Evolutionary conservation across 2,888 invertebrate species (phyloP).

Genomic region (Chaetoderma sp.): DNA sequence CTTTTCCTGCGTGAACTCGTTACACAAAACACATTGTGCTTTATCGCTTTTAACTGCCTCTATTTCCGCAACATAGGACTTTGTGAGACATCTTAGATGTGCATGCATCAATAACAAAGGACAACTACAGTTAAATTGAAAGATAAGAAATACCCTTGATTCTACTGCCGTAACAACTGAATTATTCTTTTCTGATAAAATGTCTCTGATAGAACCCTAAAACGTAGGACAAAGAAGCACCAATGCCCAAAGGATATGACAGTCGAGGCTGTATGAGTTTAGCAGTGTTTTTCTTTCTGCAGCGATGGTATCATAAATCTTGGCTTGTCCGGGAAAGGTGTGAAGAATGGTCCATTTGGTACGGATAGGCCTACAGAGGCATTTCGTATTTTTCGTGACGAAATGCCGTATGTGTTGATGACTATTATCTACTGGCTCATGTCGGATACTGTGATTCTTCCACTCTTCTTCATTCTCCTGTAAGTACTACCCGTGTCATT

Average conservation of each 20-base stretch:
- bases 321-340: constrained; percentile 30
- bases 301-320: constrained; percentile 41
- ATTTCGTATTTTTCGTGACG: constrained; percentile 31
- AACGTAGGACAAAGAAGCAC: not conserved
- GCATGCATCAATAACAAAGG: no score
- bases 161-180: no score
- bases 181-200: no score
- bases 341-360: constrained; percentile 45
- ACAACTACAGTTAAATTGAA: no score
- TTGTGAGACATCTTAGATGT: no score
- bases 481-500: constrained; percentile 36
- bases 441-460: constrained; percentile 46
- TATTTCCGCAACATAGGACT: no score
- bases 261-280: not conserved
- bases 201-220: no score
- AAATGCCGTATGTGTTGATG: constrained; percentile 31
- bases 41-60: not conserved
- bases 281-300: constrained; percentile 1
- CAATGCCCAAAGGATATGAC: not conserved
- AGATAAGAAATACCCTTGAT: no score
- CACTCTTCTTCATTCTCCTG: constrained; percentile 43
- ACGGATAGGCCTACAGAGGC: constrained; percentile 39
- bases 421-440: constrained; percentile 33
- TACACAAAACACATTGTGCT: not conserved
- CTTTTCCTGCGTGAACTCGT: not conserved